Conservation (phyloP, 1,140 invertebrate genomes). For the Zelostemma sp. region DNA sequence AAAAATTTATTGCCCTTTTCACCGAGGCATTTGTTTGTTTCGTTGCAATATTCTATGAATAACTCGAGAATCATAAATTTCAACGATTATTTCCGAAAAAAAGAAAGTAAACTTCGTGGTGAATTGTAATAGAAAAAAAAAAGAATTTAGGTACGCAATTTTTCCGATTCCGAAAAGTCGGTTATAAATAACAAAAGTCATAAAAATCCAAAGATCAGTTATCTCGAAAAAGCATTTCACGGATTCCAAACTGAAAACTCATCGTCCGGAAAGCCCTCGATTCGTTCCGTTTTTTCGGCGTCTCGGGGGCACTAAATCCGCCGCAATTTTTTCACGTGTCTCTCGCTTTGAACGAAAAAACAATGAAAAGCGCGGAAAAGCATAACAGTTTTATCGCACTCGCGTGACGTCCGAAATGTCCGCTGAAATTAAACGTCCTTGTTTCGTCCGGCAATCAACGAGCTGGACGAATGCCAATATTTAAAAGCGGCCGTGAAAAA, state of each 20-base stretch:
- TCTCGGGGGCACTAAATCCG: slow-evolving; percentile 10
- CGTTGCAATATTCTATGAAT: too few relatives aligned
- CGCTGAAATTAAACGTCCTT: slow-evolving; percentile 58
- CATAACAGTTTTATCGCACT: slow-evolving; percentile 32
- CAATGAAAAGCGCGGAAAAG: slow-evolving; percentile 39
- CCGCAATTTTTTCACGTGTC: not conserved
- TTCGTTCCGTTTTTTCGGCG: slow-evolving; percentile 8
- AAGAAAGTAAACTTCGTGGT: too few relatives aligned
- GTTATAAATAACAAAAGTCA: slow-evolving; percentile 56
- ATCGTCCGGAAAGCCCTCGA: slow-evolving; percentile 2
- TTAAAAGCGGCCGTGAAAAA: slow-evolving; percentile 35
- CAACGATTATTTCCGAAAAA: too few relatives aligned
- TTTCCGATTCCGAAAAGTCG: not conserved
- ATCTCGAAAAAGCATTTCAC: slow-evolving; percentile 48
- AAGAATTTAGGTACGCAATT: too few relatives aligned
- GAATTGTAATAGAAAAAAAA: too few relatives aligned
- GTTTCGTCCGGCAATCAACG: slow-evolving; percentile 44
- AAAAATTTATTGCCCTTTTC: slow-evolving; percentile 7
- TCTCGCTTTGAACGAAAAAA: not conserved
- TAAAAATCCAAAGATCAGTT: slow-evolving; percentile 55
- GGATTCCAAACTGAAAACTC: slow-evolving; percentile 21
- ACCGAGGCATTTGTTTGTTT: too few relatives aligned
- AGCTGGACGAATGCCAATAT: slow-evolving; percentile 34
- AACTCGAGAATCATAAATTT: too few relatives aligned
- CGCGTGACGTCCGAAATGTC: slow-evolving; percentile 56